Percentiles rank a stretch among this genome's conserved stretches.
These are phyloP conservation scores for Clarias macrocephalus DNA, from an alignment of 2,113 vertebrate species.

Conservation along the genomic window DNA sequence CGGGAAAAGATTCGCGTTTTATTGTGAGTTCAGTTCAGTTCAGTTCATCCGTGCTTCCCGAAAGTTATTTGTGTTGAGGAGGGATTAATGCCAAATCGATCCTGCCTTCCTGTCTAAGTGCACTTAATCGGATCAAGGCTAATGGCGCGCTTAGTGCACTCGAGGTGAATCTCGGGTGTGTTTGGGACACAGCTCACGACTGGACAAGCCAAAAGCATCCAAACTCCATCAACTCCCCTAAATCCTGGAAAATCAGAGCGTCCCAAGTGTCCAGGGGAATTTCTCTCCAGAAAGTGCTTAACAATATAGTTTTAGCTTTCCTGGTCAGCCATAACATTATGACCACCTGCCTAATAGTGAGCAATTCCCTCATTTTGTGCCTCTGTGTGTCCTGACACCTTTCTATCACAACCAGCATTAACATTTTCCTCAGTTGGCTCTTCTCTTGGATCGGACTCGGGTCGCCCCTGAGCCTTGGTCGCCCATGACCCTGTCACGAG, in stretches of 20 bases:
- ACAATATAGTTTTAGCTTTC: too few species aligned
- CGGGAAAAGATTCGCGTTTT: too few species aligned
- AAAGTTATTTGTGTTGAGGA: constrained; percentile 2
- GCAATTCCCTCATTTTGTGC: too few species aligned
- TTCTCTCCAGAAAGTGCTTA: neutral
- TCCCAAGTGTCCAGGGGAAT: neutral
- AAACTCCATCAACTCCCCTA: too few species aligned
- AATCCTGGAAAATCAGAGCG: neutral
- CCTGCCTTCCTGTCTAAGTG: neutral
- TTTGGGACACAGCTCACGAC: neutral
- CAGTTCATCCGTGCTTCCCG: neutral
- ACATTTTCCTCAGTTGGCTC: too few species aligned
- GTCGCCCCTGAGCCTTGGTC: too few species aligned
- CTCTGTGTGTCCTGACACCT: too few species aligned
- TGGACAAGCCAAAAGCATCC: neutral
- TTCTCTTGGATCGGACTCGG: too few species aligned
- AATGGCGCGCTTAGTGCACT: constrained; percentile 1
- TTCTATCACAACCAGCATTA: too few species aligned
- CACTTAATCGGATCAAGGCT: neutral
- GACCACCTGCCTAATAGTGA: neutral
- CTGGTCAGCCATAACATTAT: neutral
- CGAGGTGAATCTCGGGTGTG: neutral
- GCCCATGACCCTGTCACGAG: too few species aligned
- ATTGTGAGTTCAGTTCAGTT: neutral
- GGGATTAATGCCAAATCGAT: neutral